phyloP scores from a whole-genome alignment of 2,113 vertebrate genomes.

The Calypte anna region DNA sequence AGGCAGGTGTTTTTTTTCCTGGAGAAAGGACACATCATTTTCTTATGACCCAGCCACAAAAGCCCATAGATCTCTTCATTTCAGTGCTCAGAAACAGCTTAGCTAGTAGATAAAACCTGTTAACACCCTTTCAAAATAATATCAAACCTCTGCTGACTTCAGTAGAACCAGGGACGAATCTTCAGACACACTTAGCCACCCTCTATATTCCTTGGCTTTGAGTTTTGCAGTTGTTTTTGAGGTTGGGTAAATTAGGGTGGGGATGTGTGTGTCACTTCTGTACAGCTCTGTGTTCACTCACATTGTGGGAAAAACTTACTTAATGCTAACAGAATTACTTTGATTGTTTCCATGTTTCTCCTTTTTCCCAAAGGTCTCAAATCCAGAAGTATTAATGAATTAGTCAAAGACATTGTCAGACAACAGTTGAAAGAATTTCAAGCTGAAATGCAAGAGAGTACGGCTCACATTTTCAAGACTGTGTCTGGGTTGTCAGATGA shows the following conservation, averaged over 20 bases:
- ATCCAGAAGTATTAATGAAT: constrained; percentile 70
- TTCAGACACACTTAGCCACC: not conserved
- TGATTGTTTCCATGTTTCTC: not conserved
- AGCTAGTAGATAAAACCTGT: not conserved
- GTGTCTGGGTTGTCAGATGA: constrained; percentile 76
- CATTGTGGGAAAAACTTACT: not conserved
- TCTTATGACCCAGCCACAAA: not conserved
- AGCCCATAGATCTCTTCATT: not conserved
- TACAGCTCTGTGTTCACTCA: not conserved
- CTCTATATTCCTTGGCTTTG: not conserved
- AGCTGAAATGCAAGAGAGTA: constrained; percentile 71
- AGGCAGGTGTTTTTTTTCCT: not conserved
- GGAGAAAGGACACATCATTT: not conserved
- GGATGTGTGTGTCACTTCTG: not conserved
- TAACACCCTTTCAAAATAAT: not conserved
- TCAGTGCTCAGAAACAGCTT: not conserved
- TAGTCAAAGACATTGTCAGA: constrained; percentile 71
- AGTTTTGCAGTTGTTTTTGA: not conserved
- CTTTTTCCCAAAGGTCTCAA: constrained; percentile 71
- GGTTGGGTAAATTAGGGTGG: not conserved
- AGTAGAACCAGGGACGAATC: not conserved
- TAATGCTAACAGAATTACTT: not conserved
- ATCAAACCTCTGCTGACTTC: not conserved
- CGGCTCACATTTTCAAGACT: constrained; percentile 77
- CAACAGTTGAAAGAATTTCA: constrained; percentile 74